Evolutionary conservation across 2,113 vertebrate species (phyloP).

Genomic region (Prunella fulvescens): DNA sequence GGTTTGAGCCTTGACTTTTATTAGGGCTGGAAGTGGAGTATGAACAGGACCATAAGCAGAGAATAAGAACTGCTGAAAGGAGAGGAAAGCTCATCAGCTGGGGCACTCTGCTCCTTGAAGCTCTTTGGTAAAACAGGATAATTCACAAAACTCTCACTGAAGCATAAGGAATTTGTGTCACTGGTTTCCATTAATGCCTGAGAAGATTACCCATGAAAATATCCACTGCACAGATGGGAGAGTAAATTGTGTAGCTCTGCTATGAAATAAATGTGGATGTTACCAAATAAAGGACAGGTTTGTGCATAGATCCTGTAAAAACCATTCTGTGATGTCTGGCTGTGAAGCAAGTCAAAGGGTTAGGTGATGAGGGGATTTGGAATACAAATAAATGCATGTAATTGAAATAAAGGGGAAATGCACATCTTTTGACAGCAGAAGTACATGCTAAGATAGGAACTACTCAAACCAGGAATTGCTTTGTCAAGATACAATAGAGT

Average conservation of each 20-base stretch:
- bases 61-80: not conserved
- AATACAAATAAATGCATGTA: constrained; percentile 4
- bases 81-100: not conserved
- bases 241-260: not conserved
- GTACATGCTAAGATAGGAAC: constrained; percentile 34
- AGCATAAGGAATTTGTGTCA: not conserved
- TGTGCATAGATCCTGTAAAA: constrained; percentile 16
- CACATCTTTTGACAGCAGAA: constrained; percentile 48
- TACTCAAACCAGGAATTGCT: constrained; percentile 4
- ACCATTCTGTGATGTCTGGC: not conserved
- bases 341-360: constrained; percentile 5
- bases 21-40: not conserved
- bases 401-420: not conserved
- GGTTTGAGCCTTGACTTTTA: not conserved
- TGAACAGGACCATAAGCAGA: not conserved
- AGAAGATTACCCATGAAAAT: not conserved
- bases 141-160: not conserved
- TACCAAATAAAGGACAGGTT: constrained; percentile 25
- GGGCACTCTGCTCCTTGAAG: not conserved
- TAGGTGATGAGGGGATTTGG: not conserved
- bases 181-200: not conserved
- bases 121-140: not conserved
- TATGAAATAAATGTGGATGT: constrained; percentile 6
- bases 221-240: not conserved
- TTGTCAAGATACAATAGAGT: constrained; percentile 56